Evolutionary conservation across 1,140 invertebrate genomes (phyloP).

Genomic region (Leptinotarsa undecemlineata): DNA sequence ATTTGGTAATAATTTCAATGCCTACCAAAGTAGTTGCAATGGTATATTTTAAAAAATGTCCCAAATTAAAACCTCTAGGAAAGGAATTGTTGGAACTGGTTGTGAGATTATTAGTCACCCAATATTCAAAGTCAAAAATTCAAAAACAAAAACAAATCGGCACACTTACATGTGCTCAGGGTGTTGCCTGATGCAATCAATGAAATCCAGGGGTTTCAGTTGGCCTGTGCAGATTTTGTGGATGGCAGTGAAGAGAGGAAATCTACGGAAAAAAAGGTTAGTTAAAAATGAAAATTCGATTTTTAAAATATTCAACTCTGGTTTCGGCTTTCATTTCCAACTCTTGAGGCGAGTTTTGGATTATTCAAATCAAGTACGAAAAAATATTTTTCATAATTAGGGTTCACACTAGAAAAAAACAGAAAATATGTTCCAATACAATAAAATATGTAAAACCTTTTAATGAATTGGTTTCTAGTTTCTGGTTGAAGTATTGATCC

Average conservation of each 20-base stretch:
- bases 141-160: constrained; percentile 1
- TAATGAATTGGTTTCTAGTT: no score
- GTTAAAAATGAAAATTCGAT: not conserved
- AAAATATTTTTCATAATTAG: not conserved
- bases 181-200: constrained; percentile 90
- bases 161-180: constrained; percentile 93
- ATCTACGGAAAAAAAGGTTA: constrained; percentile 64
- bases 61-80: not conserved
- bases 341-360: not conserved
- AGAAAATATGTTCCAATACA: no score
- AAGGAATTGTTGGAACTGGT: not conserved
- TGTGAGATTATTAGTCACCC: not conserved
- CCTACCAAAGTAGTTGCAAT: not conserved
- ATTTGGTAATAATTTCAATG: not conserved
- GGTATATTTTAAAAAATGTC: not conserved
- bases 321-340: not conserved
- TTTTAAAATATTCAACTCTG: not conserved
- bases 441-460: no score
- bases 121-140: not conserved
- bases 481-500: no score
- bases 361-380: constrained; percentile 6
- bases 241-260: constrained; percentile 93
- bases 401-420: no score
- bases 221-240: constrained; percentile 89
- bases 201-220: constrained; percentile 78